Percentiles rank a stretch among this genome's conserved stretches.
These are phyloP conservation scores for Hoplodrina ambigua DNA, from an alignment of 2,888 invertebrate species.

Conservation along the genomic window DNA sequence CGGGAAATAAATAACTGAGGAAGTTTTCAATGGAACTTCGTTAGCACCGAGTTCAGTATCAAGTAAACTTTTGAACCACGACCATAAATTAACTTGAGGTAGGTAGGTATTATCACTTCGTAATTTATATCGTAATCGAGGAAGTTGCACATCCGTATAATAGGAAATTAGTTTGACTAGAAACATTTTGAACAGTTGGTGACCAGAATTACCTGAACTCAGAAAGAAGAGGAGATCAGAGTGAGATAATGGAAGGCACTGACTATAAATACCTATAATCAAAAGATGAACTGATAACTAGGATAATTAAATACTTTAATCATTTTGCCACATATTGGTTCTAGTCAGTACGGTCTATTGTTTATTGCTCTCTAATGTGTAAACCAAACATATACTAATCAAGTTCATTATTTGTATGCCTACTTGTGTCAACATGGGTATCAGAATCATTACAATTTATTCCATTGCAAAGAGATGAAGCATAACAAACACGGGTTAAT, in stretches of 20 bases:
- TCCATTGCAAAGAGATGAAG: background rate
- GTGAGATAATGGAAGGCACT: too few species aligned
- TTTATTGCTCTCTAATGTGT: slow-evolving; percentile 6
- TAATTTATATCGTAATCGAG: slow-evolving; percentile 41
- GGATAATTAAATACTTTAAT: slow-evolving; percentile 6
- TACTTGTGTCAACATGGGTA: background rate
- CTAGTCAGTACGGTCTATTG: slow-evolving; percentile 2
- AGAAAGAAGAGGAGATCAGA: background rate
- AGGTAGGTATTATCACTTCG: slow-evolving; percentile 37
- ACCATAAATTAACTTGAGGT: slow-evolving; percentile 42
- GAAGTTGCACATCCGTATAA: slow-evolving; percentile 15
- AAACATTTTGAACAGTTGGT: background rate
- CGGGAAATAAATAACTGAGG: slow-evolving; percentile 44
- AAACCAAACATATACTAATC: slow-evolving; percentile 22
- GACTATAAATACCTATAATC: background rate
- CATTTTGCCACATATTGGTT: slow-evolving; percentile 9
- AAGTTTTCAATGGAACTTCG: slow-evolving; percentile 49
- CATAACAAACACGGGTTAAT: slow-evolving; percentile 9
- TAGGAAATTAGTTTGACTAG: background rate
- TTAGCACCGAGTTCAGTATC: slow-evolving; percentile 47
- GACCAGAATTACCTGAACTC: background rate
- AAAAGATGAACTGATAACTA: background rate
- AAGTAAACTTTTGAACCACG: slow-evolving; percentile 47
- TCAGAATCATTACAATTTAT: slow-evolving; percentile 10
- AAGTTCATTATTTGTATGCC: slow-evolving; percentile 1